Evolutionary conservation across 2,113 vertebrate species (phyloP).

Genomic region (Burhinus bistriatus): DNA sequence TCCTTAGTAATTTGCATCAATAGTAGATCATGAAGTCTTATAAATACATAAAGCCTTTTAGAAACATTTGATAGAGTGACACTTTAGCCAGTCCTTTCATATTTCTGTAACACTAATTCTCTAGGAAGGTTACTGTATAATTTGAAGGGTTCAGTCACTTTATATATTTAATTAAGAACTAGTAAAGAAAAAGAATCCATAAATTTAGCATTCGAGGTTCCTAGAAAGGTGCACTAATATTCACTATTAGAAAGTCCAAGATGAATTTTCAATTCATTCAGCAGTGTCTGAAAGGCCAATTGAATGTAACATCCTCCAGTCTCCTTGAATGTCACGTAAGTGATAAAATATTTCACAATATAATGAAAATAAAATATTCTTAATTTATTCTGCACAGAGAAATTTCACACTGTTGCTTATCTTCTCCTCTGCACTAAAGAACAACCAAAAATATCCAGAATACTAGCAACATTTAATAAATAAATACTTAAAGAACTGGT

Average conservation of each 20-base stretch:
- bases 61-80: slow-evolving; percentile 53
- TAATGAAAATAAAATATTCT: background rate
- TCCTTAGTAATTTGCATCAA: slow-evolving; percentile 54
- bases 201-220: slow-evolving; percentile 4
- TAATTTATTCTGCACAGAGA: background rate
- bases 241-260: background rate
- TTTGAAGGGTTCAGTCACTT: slow-evolving; percentile 12
- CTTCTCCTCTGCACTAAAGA: background rate
- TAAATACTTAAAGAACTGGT: background rate
- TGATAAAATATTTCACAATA: background rate
- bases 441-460: background rate
- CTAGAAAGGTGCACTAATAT: slow-evolving; percentile 2
- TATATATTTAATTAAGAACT: slow-evolving; percentile 14
- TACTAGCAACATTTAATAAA: background rate
- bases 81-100: slow-evolving; percentile 41
- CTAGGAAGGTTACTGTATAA: slow-evolving; percentile 13
- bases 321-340: background rate
- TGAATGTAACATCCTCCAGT: background rate
- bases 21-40: slow-evolving; percentile 60
- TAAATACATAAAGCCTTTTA: slow-evolving; percentile 68
- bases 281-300: background rate
- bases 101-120: slow-evolving; percentile 38
- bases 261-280: slow-evolving; percentile 24
- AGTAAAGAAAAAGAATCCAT: background rate
- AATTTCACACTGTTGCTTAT: background rate